Conservation (phyloP, 1,140 invertebrate genomes). For the Pachypsylla venusta region DNA sequence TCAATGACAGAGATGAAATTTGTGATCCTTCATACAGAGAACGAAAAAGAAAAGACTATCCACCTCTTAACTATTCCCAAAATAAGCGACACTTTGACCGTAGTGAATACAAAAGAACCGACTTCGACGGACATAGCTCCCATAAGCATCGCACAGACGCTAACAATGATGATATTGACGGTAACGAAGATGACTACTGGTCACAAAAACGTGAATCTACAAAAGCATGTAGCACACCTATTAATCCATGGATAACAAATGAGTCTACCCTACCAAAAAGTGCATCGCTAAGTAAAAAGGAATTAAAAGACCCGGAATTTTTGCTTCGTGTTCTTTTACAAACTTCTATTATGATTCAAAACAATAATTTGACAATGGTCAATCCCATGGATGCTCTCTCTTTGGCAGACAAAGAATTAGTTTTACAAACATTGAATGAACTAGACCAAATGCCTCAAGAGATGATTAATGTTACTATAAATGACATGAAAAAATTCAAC, state of each 20-base stretch:
- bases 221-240: background rate
- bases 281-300: background rate
- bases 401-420: background rate
- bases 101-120: too few relatives aligned
- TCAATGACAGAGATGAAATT: too few relatives aligned
- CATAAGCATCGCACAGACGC: too few relatives aligned
- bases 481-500: conserved; percentile 3
- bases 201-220: background rate
- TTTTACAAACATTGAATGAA: background rate
- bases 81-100: too few relatives aligned
- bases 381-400: background rate
- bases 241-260: background rate
- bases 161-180: conserved; percentile 6
- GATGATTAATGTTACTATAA: background rate
- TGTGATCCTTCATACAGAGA: too few relatives aligned
- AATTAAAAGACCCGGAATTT: conserved; percentile 5
- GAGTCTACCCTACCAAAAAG: background rate
- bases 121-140: too few relatives aligned
- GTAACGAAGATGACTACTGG: conserved; percentile 2
- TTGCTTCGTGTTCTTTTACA: background rate
- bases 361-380: background rate
- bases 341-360: conserved; percentile 5
- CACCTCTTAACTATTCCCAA: too few relatives aligned
- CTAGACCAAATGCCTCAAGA: background rate
- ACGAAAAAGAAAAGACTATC: too few relatives aligned